Evolutionary conservation across 1,140 invertebrate genomes (phyloP).

Genomic region (Oryzaephilus surinamensis): DNA sequence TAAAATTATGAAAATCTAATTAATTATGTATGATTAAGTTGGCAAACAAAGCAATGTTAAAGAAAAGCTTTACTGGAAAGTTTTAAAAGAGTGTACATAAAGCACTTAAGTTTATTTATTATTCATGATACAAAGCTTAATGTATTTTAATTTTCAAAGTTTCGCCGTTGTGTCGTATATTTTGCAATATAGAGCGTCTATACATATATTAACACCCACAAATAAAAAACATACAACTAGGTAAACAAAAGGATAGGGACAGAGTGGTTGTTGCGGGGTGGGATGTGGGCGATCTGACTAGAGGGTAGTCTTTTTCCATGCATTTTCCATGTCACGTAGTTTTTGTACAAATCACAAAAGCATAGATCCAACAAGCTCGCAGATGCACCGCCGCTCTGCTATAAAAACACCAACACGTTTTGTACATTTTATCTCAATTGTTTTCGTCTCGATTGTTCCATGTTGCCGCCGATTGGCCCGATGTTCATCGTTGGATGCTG

Average conservation of each 20-base stretch:
- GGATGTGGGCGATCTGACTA: background rate
- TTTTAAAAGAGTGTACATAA: conserved; percentile 7
- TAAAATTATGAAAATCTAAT: no score
- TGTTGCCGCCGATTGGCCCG: conserved; percentile 26
- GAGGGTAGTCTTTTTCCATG: conserved; percentile 11
- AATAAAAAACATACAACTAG: conserved; percentile 6
- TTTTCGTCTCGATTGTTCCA: conserved; percentile 32
- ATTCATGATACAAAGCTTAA: conserved; percentile 14
- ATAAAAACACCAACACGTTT: conserved; percentile 22
- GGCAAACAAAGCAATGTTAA: background rate
- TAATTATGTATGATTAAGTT: no score
- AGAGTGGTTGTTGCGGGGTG: background rate
- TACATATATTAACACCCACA: no score
- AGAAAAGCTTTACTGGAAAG: conserved; percentile 4
- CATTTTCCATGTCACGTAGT: conserved; percentile 25
- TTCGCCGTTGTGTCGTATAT: conserved; percentile 13
- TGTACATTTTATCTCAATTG: conserved; percentile 31
- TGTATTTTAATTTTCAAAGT: conserved; percentile 18
- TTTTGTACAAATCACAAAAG: conserved; percentile 26
- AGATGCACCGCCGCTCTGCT: conserved; percentile 9
- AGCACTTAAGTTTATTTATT: conserved; percentile 14
- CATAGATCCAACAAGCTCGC: conserved; percentile 23
- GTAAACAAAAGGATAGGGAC: no score
- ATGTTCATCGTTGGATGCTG: conserved; percentile 15
- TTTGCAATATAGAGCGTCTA: no score